Evolutionary conservation across 2,888 invertebrate species (phyloP), one percentile per base, ranked within the genome.

Genomic region (Andrena dorsata): DNA sequence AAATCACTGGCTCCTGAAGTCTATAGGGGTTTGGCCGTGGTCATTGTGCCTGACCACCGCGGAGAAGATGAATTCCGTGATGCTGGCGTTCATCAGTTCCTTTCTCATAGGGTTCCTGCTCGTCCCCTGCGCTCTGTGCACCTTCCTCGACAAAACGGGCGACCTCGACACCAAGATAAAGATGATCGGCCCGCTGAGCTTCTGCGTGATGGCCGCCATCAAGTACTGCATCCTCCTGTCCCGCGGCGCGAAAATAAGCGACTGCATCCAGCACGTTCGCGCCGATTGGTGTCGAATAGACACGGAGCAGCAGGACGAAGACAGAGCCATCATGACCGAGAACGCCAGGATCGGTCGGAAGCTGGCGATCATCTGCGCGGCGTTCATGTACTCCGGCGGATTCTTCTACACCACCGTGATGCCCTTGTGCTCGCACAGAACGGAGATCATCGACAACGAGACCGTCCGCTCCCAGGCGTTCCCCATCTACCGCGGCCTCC

Each of bases 321-420:
- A 90, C 69, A 86, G 85, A 16, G 32, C 80, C 0, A 85, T 88
- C 2, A 90, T 92, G 88, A 26, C 86, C 4, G 65, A 78, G 1
- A 83, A 81, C 26, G 91, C 91, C 0, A 87, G 75, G n/a, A 60
- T 87, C 0, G 90, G 90, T 0, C 84, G 90, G 30, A 86, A 78
- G 0, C 16, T 91, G 20, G 88, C 86, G 0, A 75, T 74, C 0
- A 71, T 90, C 2, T 87, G 89, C 70, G 90, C 89, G 0, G 76
- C n/a, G 4, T 91, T 90, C 56, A 91, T 91, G 91, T 91, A 91
- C 68, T 84, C 87, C 6, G 92, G 91, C 0, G 91, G 91, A 3
- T 85, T 92, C 28, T 91, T 91, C 64, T 92, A 91, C 68, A 90
- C 90, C 60, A 87, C 88, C 0, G 83, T 92, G 49, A 90, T 91